A percentile compares a stretch with the other conserved stretches of the same genome.
Evolutionary conservation across 2,113 vertebrate species (phyloP).

Genomic region (Miniopterus natalensis): DNA sequence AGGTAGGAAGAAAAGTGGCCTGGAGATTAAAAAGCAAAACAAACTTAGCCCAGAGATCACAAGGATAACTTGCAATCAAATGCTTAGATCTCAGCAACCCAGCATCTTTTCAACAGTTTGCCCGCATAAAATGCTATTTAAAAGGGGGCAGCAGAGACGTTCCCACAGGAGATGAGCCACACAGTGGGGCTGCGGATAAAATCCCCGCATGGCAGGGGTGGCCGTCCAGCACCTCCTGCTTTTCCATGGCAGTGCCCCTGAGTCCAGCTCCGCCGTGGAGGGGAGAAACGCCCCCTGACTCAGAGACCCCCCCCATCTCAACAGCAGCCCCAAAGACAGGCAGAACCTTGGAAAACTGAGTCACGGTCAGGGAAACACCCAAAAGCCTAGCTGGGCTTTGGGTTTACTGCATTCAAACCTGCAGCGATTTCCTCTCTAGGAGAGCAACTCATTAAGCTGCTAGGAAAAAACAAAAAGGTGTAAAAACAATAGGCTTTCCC

Average conservation of each 20-base stretch:
- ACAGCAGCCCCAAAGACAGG: not conserved
- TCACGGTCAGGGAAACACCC: not conserved
- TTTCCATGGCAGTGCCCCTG: not conserved
- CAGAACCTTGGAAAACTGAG: not conserved
- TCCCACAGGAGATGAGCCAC: conserved; percentile 21
- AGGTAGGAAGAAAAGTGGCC: not conserved
- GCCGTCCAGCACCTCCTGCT: too few species aligned
- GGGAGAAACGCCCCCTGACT: not conserved
- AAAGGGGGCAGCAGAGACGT: conserved; percentile 32
- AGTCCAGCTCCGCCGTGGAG: not conserved
- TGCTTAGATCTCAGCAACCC: not conserved
- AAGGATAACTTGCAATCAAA: not conserved
- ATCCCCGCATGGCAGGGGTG: not conserved
- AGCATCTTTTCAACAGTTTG: not conserved
- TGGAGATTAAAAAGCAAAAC: not conserved
- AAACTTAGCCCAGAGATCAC: not conserved
- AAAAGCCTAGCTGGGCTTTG: not conserved
- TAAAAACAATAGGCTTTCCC: conserved; percentile 6
- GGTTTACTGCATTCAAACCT: conserved; percentile 29
- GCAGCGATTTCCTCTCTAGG: conserved; percentile 30
- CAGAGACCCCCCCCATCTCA: not conserved
- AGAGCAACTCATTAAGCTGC: conserved; percentile 53
- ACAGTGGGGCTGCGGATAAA: not conserved
- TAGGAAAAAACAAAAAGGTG: not conserved
- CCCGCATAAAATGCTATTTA: conserved; percentile 26